Evolutionary conservation across 2,797 vertebrate species (phyloP).

Genomic region (Harpagifer antarcticus): DNA sequence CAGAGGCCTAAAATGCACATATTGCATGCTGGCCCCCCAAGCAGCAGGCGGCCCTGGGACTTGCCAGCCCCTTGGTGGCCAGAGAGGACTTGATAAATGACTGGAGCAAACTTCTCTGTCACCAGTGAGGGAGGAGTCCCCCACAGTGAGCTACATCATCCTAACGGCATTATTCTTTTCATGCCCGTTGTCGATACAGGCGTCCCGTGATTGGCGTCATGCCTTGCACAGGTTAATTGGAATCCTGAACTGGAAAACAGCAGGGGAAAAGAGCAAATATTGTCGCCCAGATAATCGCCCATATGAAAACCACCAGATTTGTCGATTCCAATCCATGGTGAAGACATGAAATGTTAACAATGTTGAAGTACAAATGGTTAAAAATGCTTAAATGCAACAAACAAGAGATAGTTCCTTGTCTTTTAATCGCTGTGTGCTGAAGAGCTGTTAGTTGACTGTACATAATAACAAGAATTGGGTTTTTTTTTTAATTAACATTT

Average conservation of each 20-base stretch:
- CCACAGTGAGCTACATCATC: conserved; percentile 80
- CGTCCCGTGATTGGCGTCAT: conserved; percentile 82
- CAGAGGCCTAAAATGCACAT: conserved; percentile 89
- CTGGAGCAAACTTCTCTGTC: conserved; percentile 85
- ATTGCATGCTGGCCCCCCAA: conserved; percentile 82
- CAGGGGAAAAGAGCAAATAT: conserved; percentile 78
- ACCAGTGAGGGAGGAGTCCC: conserved; percentile 79
- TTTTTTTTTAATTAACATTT: not conserved
- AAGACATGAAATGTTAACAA: conserved; percentile 64
- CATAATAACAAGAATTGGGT: conserved; percentile 3
- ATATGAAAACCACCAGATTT: conserved; percentile 49
- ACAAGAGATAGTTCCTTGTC: not conserved
- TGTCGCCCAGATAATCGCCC: conserved; percentile 71
- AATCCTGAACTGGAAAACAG: conserved; percentile 85
- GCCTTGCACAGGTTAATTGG: conserved; percentile 86
- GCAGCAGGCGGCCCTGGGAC: conserved; percentile 83
- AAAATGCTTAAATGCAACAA: conserved; percentile 39
- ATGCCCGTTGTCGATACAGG: conserved; percentile 77
- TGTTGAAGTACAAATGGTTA: conserved; percentile 42
- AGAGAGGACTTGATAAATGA: conserved; percentile 89
- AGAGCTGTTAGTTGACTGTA: conserved; percentile 13
- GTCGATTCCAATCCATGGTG: conserved; percentile 61
- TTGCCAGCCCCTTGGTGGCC: conserved; percentile 77
- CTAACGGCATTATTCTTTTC: conserved; percentile 82
- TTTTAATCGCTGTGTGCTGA: conserved; percentile 17